Evolutionary conservation across 2,113 vertebrate genomes (phyloP), one percentile per base, ranked within the genome.

Genomic region (Actenoides lindsayi): DNA sequence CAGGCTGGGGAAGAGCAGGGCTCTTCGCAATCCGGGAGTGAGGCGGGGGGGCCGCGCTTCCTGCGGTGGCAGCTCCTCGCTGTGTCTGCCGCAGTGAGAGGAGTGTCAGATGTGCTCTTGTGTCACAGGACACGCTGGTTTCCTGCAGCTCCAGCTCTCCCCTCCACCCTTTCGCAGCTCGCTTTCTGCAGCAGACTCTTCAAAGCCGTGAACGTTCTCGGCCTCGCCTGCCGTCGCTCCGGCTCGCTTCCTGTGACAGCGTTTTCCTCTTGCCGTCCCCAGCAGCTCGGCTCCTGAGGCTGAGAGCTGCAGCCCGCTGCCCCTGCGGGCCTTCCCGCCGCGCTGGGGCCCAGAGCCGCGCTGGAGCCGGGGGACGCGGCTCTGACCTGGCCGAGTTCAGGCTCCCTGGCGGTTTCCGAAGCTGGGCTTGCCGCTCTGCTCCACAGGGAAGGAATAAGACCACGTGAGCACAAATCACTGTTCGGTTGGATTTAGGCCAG

Each of bases 161-260:
- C 57, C 71, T 79, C 76, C 13, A 31, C 57, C 51, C 39, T 9
- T 23, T 59, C 44, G 59, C 13, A 1, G 6, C 23, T 31, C 6
- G 13, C 5, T 21, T 73, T 77, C 57, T 87, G 51, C 28, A 20
- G 56, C 7, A 59, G 65, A 6, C 19, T 71, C 41, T 39, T 90
- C 39, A 60, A 30, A 80, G 60, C 73, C 33, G 20, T 33, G 53
- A 54, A 27, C 37, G 73, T 50, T 56, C 48, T 78, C 18, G 9
- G 28, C 46, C 50, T 30, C 88, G 75, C 83, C 83, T 88, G 76
- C 78, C 89, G 95, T 96, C 97, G 96, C 98, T 98, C 97, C 95
- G 96, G 96, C 97, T 79, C 57, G 85, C 96, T 98, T 98, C 98
- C 98, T 98, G 97, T 84, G 93, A 86, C 95, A 96, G 95, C 87